Base-by-base conservation (phyloP, 2,113 vertebrate species). In the Entelurus aequoreus region DNA sequence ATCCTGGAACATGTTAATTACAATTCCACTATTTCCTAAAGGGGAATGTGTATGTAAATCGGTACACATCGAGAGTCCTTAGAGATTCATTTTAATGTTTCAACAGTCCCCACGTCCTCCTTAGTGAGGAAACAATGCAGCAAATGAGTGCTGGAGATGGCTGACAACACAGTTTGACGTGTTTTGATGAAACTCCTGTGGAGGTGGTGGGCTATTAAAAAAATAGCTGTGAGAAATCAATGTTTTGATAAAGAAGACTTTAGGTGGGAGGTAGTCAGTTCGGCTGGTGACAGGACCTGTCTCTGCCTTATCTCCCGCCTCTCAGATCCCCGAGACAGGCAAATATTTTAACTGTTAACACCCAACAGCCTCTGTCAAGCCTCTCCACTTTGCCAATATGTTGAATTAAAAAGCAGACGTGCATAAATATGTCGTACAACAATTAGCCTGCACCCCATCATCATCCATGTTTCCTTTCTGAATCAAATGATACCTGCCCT, bases 271-370 rank as follows among this genome's bases (percentile, higher is more conserved):
- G 80, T 67, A 85, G 77, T 82, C 67, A 71, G 82, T 78, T 81
- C 79, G 81, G 82, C 78, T 72, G 63, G 58, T 80, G 84, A 76
- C 81, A 78, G 80, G 69, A 71, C 71, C 72, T 76, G 83, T 83
- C 82, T 81, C 79, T 72, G 76, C 78, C 82, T 88, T 87, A 88
- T 88, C 86, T 88, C 74, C 50, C n/a, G 47, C 74, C 72, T 51
- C 79, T 87, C 85, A 86, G 80, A 84, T 85, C 79, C 79, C 62
- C 58, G 13, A 82, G 80, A 89, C 87, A 81, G 77, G 83, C 80
- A 85, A 89, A 89, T 89, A 89, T 88, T 89, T 88, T 85, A 86
- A 87, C 76, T 79, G 88, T 83, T 87, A 89, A 89, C 85, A 89
- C 72, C 65, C 81, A 75, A 86, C 86, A 88, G 82, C 65, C 71